Evolutionary conservation across 2,888 invertebrate genomes (phyloP), one percentile per base, ranked within the genome.

Genomic region (Marasmarcha lunaedactyla): DNA sequence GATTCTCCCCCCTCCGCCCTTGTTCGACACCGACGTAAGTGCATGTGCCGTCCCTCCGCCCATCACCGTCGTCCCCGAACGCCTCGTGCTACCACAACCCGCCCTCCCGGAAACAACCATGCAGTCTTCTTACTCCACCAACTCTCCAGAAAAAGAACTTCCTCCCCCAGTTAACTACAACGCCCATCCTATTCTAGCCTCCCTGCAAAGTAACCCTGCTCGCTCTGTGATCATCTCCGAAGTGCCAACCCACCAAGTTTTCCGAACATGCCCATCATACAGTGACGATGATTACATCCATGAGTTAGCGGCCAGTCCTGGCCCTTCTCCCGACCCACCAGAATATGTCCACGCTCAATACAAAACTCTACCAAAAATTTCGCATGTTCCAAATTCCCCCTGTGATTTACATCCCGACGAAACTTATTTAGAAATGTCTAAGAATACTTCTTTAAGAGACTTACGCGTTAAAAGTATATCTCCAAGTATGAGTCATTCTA

Each of bases 1-100:
- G 59, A 81, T 83, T 62, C 79, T 83, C 46, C 81, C 81, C 52
- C 81, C 81, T 63, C 81, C 81, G 64, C 81, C 81, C 54, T 64
- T 71, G 54, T 83, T 83, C 60, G 73, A 78, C 54, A 67, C 71
- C 46, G 63, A 72, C 61, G 73, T 71, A 71, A 76, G 70, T 73
- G 69, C 70, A 49, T 61, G 54, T 58, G 56, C n/a, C n/a, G 61
- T 58, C 43, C 58, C 64, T 44, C 67, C 76, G 42, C 72, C 72
- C 45, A 77, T 83, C 49, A 70, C 70, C 39, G 56, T 81, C 35
- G 59, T 81, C 40, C 81, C 78, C 36, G 63, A 79, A 47, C 68
- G 73, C 44, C 62, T 77, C 39, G 55, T 78, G 48, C 56, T 83
- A 37, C 81, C 81, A 43, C 64, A 66, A 55, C 67, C 77, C 41